A percentile compares a stretch with the other conserved stretches of the same genome.
Evolutionary conservation across 2,888 invertebrate genomes (phyloP).

Genomic region (Calameuta filiformis): DNA sequence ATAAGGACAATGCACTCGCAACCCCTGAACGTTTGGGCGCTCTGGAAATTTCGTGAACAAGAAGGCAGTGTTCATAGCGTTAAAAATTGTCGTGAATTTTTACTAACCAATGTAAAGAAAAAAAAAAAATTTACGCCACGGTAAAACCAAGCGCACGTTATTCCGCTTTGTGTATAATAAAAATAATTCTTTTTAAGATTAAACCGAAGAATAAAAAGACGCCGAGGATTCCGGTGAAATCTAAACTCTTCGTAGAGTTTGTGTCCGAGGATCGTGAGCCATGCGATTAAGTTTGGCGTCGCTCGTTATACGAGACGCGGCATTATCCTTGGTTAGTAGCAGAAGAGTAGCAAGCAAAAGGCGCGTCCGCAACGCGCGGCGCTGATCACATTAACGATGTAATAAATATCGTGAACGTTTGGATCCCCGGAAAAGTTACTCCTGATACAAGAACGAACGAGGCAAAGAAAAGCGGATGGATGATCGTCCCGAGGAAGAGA

Average conservation of each 20-base stretch:
- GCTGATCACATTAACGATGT: neutral
- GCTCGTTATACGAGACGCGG: neutral
- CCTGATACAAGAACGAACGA: no score
- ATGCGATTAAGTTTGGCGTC: neutral
- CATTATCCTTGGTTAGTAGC: neutral
- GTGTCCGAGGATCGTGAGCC: neutral
- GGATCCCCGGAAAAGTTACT: no score
- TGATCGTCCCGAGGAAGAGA: neutral
- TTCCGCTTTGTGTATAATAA: neutral
- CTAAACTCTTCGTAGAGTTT: neutral
- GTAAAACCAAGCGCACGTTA: no score
- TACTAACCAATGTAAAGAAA: no score
- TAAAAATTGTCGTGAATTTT: no score
- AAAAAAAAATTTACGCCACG: no score
- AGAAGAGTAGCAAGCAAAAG: neutral
- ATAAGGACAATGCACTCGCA: no score
- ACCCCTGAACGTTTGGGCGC: no score
- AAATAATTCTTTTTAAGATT: neutral
- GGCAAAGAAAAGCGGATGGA: no score
- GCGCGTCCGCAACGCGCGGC: neutral
- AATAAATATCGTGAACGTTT: neutral
- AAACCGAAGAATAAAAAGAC: neutral
- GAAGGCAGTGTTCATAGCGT: no score
- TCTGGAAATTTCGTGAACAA: no score
- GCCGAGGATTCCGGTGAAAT: neutral